These are phyloP conservation scores for Bagarius yarrelli DNA, from an alignment of 2,113 vertebrate species.

Conservation along the genomic window DNA sequence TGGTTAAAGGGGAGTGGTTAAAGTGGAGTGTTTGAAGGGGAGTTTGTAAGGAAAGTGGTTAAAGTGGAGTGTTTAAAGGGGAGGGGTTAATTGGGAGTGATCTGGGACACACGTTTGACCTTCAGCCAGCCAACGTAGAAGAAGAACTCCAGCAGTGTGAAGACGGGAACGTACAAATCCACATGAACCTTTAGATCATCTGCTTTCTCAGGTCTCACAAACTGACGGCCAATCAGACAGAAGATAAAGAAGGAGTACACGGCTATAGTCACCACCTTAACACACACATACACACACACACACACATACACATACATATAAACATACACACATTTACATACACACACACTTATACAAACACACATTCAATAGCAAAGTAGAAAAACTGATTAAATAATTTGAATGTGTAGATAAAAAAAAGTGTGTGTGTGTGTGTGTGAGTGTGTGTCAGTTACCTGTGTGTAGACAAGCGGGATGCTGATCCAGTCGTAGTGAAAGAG, in stretches of 20 bases:
- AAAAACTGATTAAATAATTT: no score
- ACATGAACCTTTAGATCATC: conserved; percentile 61
- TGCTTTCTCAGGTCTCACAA: conserved; percentile 72
- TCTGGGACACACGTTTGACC: conserved; percentile 57
- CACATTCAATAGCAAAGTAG: no score
- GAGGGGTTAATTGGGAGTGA: neutral
- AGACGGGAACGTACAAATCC: conserved; percentile 82
- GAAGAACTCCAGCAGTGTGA: conserved; percentile 88
- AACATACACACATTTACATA: neutral
- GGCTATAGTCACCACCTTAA: conserved; percentile 83
- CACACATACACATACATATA: neutral
- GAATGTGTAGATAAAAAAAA: neutral
- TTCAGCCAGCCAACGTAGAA: conserved; percentile 90
- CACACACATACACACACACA: neutral
- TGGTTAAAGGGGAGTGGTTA: no score
- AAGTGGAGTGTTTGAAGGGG: no score
- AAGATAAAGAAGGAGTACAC: conserved; percentile 86
- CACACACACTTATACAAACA: neutral
- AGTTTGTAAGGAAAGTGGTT: no score
- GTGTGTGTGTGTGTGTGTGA: conserved; percentile 73
- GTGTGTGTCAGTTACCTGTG: conserved; percentile 73
- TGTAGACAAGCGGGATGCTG: conserved; percentile 88
- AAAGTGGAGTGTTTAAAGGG: no score
- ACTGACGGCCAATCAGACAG: conserved; percentile 82
- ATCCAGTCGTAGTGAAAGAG: conserved; percentile 92